Base-by-base conservation (phyloP, 2,888 invertebrate genomes). In the Schizotus pectinicornis region DNA sequence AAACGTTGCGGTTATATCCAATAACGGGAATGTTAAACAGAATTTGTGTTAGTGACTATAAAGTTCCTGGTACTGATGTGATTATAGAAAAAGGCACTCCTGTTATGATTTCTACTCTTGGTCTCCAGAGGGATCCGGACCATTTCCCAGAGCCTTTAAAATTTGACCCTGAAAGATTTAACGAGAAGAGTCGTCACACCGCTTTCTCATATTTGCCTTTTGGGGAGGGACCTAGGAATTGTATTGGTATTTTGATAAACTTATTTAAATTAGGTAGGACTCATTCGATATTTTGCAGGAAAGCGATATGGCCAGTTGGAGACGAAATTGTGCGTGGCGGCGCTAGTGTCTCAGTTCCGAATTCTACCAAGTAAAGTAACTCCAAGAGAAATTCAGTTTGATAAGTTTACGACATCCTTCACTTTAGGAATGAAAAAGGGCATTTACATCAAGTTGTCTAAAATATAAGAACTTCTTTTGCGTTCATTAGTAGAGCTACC, bases 1-100 rank as follows among this genome's bases (percentile, higher is more conserved):
- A 81, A 71, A 76, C 77, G 0, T 66, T 80, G 37, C 63, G 80
- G 30, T 69, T 75, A 47, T 78, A 77, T 56, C 78, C 81, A 6
- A 74, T 77, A 7, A 65, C 74, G 0, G 67, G 72, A 3, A 63
- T 72, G 8, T 52, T 76, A 46, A 66, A 67, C 38, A 57, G 75
- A 45, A 50, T 62, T 37, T 69, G 71, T 42, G 61, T 64, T 5
- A 59, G 67, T 50, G 62, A 71, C 13, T 75, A 71, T 47, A 53
- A 63, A 6, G 48, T 71, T 31, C 67, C 67, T 2, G 64, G 62
- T 7, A 65, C 69, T 1, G 60, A 68, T 30, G 37, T 69, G n/a
- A 46, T 53, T 8, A 5, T 45, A 7, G 33, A 45, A 7, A 32
- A 32, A 11, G 45, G 45, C 3, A 45, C 45, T 13, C 45, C 45